Evolutionary conservation across 2,888 invertebrate genomes (phyloP).

Genomic region (Plagodis pulveraria): DNA sequence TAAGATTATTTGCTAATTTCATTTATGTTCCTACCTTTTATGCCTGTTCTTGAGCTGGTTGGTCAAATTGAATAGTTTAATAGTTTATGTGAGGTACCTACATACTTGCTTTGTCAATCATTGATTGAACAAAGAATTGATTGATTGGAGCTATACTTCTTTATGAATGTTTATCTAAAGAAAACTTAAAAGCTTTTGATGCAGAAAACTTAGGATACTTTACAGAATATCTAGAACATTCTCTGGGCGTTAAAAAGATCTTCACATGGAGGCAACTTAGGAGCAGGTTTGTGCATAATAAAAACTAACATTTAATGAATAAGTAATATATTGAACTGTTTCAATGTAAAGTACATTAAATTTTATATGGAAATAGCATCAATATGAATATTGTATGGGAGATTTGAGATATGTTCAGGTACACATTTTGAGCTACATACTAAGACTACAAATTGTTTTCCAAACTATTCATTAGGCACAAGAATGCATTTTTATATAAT

Average conservation of each 20-base stretch:
- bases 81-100: no score
- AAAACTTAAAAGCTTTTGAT: background rate
- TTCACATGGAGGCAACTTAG: slow-evolving; percentile 18
- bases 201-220: slow-evolving; percentile 29
- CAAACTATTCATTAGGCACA: slow-evolving; percentile 9
- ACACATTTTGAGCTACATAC: slow-evolving; percentile 18
- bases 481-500: slow-evolving; percentile 10
- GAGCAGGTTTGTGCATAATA: slow-evolving; percentile 28
- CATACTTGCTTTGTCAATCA: no score
- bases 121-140: no score
- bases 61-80: no score
- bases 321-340: slow-evolving; percentile 17
- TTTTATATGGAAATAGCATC: slow-evolving; percentile 8
- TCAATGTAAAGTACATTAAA: slow-evolving; percentile 7
- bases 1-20: no score
- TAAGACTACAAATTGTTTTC: slow-evolving; percentile 14
- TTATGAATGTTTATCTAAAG: no score
- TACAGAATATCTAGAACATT: slow-evolving; percentile 67
- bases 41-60: no score
- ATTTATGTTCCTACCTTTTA: no score
- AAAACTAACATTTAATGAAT: slow-evolving; percentile 19
- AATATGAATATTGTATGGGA: slow-evolving; percentile 14
- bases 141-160: no score
- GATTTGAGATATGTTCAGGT: slow-evolving; percentile 8
- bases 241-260: slow-evolving; percentile 40